Conservation (phyloP, 1,140 invertebrate genomes). For the Acromyrmex charruanus region DNA sequence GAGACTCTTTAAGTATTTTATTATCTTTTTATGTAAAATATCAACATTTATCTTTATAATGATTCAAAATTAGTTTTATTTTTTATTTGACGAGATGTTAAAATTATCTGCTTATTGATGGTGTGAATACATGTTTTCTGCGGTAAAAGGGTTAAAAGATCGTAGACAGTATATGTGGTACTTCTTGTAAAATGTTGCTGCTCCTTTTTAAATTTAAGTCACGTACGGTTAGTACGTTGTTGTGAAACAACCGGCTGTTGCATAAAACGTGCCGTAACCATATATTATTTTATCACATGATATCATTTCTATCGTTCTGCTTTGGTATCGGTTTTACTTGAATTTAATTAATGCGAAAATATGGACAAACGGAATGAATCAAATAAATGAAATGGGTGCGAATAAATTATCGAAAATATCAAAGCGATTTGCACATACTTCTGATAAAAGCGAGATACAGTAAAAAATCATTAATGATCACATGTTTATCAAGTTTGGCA, state of each 20-base stretch:
- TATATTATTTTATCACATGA: conserved; percentile 49
- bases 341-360: conserved; percentile 51
- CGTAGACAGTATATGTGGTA: background rate
- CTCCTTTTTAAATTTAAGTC: conserved; percentile 61
- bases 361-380: background rate
- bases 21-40: background rate
- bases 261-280: conserved; percentile 23
- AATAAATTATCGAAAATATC: conserved; percentile 29
- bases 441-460: background rate
- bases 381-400: conserved; percentile 16
- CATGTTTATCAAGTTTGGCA: background rate
- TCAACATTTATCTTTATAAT: background rate
- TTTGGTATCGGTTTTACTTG: background rate
- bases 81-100: background rate
- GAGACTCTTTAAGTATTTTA: background rate
- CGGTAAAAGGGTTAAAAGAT: conserved; percentile 28
- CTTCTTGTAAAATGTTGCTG: conserved; percentile 54
- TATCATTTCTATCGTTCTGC: conserved; percentile 37
- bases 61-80: background rate
- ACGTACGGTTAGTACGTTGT: conserved; percentile 31
- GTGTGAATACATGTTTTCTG: background rate
- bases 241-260: conserved; percentile 64
- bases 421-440: background rate
- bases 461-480: background rate
- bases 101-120: background rate